Conservation (phyloP, 2,888 invertebrate species). For the Oscheius sp. region DNA sequence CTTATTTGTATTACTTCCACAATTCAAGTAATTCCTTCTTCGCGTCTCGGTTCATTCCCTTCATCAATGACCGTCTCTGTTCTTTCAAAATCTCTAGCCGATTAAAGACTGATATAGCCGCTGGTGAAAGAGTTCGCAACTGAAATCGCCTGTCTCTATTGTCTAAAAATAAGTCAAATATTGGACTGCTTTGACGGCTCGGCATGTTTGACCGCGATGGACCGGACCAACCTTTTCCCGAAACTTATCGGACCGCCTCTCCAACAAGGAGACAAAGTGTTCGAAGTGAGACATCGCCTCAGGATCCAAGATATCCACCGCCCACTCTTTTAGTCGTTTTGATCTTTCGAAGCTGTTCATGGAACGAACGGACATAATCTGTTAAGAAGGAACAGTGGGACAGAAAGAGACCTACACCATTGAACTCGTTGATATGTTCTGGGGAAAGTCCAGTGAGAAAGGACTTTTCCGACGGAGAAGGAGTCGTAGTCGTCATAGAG, state of each 20-base stretch:
- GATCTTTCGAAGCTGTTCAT: constrained; percentile 3
- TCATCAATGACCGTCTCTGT: neutral
- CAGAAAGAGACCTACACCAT: neutral
- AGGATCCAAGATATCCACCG: constrained; percentile 17
- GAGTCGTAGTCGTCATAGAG: neutral
- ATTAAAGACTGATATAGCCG: constrained; percentile 7
- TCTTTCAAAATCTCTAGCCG: constrained; percentile 9
- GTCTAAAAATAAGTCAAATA: constrained; percentile 17
- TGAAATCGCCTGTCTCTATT: neutral
- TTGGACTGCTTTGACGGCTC: constrained; percentile 17
- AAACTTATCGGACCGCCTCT: constrained; percentile 12
- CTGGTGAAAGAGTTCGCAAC: constrained; percentile 6
- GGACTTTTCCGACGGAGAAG: neutral
- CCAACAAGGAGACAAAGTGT: neutral
- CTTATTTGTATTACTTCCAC: neutral
- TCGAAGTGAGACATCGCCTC: constrained; percentile 18
- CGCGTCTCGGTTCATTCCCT: neutral
- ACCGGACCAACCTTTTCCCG: constrained; percentile 23
- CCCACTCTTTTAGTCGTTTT: constrained; percentile 17
- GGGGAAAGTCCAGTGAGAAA: constrained; percentile 13
- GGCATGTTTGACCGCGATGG: constrained; percentile 13
- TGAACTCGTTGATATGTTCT: constrained; percentile 15
- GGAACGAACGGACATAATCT: constrained; percentile 19
- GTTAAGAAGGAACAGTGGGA: too few relatives aligned
- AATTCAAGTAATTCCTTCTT: constrained; percentile 10